Conservation (phyloP, 2,797 vertebrate species). For the Acrocephalus scirpaceus region DNA sequence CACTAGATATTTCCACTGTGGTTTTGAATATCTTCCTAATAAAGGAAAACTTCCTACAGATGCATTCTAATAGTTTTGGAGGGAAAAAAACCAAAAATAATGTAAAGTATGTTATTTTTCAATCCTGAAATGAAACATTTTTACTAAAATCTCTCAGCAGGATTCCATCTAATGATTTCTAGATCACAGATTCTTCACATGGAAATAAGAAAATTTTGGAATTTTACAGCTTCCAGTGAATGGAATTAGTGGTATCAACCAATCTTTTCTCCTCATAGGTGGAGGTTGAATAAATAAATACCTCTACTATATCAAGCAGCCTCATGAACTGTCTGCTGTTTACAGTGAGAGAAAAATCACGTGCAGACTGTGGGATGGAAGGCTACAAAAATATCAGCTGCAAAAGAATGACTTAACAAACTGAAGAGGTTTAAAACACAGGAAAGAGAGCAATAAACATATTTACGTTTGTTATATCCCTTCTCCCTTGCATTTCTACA, state of each 20-base stretch:
- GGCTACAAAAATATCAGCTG: background rate
- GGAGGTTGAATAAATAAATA: background rate
- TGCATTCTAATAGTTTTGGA: background rate
- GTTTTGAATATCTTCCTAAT: background rate
- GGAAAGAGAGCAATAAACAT: background rate
- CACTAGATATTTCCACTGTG: background rate
- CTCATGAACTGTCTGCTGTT: background rate
- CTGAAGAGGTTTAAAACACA: background rate
- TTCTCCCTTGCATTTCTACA: background rate
- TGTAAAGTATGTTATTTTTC: background rate
- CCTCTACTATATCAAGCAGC: background rate
- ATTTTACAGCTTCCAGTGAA: background rate
- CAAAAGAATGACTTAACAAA: background rate
- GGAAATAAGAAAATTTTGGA: background rate
- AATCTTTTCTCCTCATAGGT: background rate
- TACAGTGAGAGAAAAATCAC: background rate
- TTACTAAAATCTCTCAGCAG: background rate
- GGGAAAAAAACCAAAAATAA: background rate
- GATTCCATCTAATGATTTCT: background rate
- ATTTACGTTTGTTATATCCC: background rate
- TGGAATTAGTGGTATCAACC: background rate
- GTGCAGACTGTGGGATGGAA: background rate
- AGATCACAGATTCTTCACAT: accelerated
- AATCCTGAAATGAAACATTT: background rate
- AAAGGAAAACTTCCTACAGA: background rate